A percentile compares a stretch with the other conserved stretches of the same genome.
Conservation (phyloP, 1,140 invertebrate species). For the Cydia fagiglandana region DNA sequence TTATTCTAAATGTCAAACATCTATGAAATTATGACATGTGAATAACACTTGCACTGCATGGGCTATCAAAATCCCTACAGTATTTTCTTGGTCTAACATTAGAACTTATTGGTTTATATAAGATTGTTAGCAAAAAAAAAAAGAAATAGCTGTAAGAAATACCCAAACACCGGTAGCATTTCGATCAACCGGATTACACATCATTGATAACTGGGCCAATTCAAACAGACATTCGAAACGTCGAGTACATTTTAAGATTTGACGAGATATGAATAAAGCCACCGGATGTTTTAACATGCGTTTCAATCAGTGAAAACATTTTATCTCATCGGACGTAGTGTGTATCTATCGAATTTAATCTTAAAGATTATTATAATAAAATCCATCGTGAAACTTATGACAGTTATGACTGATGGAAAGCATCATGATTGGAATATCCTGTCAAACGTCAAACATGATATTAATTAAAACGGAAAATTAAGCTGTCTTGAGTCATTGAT, state of each 20-base stretch:
- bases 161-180: conserved; percentile 1
- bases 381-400: neutral
- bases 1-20: too few species aligned
- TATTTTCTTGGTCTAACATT: too few species aligned
- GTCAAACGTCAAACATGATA: conserved; percentile 3
- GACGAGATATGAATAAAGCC: neutral
- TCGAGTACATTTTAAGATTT: conserved; percentile 2
- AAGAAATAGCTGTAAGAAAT: too few species aligned
- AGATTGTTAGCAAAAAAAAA: too few species aligned
- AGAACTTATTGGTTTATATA: too few species aligned
- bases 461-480: neutral
- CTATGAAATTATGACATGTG: too few species aligned
- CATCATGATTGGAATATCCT: neutral
- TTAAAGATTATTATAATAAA: neutral
- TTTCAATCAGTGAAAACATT: neutral
- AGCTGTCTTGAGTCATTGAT: neutral
- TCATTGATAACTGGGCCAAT: neutral
- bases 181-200: neutral
- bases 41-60: too few species aligned
- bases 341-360: neutral
- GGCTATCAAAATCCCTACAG: too few species aligned
- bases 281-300: conserved; percentile 9
- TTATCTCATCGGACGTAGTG: neutral
- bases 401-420: neutral
- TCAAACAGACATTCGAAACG: neutral